Conservation (phyloP, 2,797 vertebrate genomes). For the Rhinophrynus dorsalis region DNA sequence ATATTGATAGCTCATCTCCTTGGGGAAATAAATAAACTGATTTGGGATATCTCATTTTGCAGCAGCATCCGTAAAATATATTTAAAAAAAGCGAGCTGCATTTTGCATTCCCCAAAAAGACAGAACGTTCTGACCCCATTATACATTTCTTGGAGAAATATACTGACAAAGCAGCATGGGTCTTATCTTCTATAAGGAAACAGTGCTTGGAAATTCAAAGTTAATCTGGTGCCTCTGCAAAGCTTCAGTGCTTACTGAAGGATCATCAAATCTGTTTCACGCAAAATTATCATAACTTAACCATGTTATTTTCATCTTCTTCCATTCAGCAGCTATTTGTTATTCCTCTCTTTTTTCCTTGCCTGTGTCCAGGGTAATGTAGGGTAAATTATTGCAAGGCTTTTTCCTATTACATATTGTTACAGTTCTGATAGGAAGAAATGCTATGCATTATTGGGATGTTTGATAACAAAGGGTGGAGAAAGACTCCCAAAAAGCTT, state of each 20-base stretch:
- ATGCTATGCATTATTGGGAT: neutral
- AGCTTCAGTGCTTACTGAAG: slow-evolving; percentile 5
- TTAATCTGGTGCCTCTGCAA: slow-evolving; percentile 29
- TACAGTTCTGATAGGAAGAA: slow-evolving; percentile 4
- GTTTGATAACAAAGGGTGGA: neutral
- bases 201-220: slow-evolving; percentile 8
- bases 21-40: slow-evolving; percentile 24
- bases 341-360: slow-evolving; percentile 13
- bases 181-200: slow-evolving; percentile 9
- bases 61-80: slow-evolving; percentile 1
- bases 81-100: neutral
- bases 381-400: slow-evolving; percentile 24
- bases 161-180: slow-evolving; percentile 3
- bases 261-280: slow-evolving; percentile 23
- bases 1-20: slow-evolving; percentile 24
- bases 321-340: slow-evolving; percentile 10
- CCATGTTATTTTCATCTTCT: slow-evolving; percentile 29
- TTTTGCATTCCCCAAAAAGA: neutral
- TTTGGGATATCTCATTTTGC: slow-evolving; percentile 19
- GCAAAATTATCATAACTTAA: slow-evolving; percentile 35
- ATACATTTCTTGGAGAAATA: neutral
- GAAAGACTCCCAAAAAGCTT: neutral
- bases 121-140: neutral
- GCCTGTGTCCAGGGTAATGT: neutral
- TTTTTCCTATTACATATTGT: slow-evolving; percentile 30